Evolutionary conservation across 2,888 invertebrate genomes (phyloP).

Genomic region (Hyppa rectilinea): DNA sequence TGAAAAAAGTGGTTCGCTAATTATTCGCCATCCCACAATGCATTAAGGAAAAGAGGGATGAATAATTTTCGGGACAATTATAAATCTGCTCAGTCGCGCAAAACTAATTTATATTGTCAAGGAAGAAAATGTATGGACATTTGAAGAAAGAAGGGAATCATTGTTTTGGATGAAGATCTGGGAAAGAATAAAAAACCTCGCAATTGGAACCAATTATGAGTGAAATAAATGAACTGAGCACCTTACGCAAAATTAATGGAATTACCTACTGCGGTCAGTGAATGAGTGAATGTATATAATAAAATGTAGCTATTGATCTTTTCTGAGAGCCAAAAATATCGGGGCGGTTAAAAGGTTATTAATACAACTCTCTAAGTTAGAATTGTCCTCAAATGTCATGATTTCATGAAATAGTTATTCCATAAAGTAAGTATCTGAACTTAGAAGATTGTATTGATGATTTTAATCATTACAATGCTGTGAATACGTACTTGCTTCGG

Average conservation of each 20-base stretch:
- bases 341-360: no score
- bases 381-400: no score
- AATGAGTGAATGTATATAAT: neutral
- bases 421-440: no score
- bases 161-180: constrained; percentile 45
- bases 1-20: constrained; percentile 63
- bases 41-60: constrained; percentile 67
- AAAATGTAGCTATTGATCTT: neutral
- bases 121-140: constrained; percentile 61
- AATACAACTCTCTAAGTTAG: no score
- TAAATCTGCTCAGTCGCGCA: constrained; percentile 66
- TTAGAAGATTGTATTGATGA: no score
- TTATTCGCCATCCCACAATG: constrained; percentile 64
- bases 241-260: neutral
- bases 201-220: constrained; percentile 30
- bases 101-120: constrained; percentile 67
- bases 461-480: no score
- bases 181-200: constrained; percentile 14
- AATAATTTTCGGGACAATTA: constrained; percentile 66
- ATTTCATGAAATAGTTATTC: no score
- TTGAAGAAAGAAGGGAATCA: constrained; percentile 46
- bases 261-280: neutral
- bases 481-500: no score
- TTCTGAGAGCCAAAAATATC: neutral
- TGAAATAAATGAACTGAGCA: constrained; percentile 17